Evolutionary conservation across 2,797 vertebrate species (phyloP), one percentile per base, ranked within the genome.

Genomic region (Cyprinella venusta): DNA sequence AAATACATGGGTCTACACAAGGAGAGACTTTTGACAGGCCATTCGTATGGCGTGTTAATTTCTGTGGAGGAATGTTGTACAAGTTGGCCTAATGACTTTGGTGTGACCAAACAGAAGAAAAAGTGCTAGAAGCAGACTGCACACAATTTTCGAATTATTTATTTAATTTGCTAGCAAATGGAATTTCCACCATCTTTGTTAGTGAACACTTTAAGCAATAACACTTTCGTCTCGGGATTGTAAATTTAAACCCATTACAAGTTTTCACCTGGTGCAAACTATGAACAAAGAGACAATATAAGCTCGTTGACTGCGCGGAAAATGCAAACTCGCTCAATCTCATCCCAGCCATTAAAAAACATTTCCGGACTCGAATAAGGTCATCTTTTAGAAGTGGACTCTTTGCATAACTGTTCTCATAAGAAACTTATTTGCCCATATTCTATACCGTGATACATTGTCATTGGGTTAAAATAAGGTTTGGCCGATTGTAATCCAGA

Each of bases 121-220:
- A 85, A 91, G 83, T 81, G 70, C 84, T 80, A 86, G 85, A 89
- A 90, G 90, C 91, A 87, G 85, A 85, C 70, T 87, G 91, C 83
- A 91, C 88, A 88, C 59, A 89, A 88, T 90, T 88, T 91, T 83
- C 90, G 87, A 91, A 89, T 88, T 93, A 94, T 94, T 94, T 94
- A 94, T 76, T 93, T 91, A 87, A 85, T 89, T 85, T 90, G 84
- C 84, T 64, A 89, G 82, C 89, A 86, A 84, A 87, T 79, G 83
- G 38, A 16, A 48, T 65, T 69, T 63, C 8, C 45, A 52, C 19
- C 26, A n/a, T 54, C 30, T 6, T 40, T 50, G 19, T 38, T 52
- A 63, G 5, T 79, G 36, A 48, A 81, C 21, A 26, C 24, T 50
- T 68, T 63, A 78, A 74, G 67, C 80, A 79, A 79, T 79, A 79